These are phyloP conservation scores for Chironomus tentans DNA, from an alignment of 2,888 invertebrate genomes.

Conservation along the genomic window DNA sequence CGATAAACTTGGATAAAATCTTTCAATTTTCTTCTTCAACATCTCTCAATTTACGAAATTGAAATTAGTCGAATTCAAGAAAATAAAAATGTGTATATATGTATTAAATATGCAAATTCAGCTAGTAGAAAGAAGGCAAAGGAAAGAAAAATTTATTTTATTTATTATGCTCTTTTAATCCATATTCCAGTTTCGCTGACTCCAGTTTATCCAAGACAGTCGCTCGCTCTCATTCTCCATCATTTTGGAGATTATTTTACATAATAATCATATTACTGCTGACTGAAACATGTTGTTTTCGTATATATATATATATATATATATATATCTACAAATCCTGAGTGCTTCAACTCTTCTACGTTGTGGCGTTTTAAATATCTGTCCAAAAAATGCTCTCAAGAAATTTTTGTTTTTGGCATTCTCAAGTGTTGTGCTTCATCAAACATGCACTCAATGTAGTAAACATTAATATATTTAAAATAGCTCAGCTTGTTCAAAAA, in stretches of 20 bases:
- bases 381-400: neutral
- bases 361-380: neutral
- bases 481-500: too few relatives aligned
- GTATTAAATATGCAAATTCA: conserved; percentile 14
- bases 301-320: too few relatives aligned
- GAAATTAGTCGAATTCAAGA: neutral
- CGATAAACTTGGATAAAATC: too few relatives aligned
- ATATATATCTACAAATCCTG: neutral
- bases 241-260: conserved; percentile 5
- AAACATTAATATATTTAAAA: neutral
- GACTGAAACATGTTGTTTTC: neutral
- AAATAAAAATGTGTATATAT: neutral
- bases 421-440: neutral
- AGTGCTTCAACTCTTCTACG: neutral
- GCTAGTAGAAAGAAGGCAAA: neutral
- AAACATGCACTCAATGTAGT: neutral
- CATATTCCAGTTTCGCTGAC: conserved; percentile 9
- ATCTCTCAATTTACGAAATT: neutral
- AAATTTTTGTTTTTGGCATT: neutral
- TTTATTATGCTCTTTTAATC: conserved; percentile 15
- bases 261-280: conserved; percentile 3
- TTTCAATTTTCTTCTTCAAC: neutral
- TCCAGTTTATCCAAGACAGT: neutral
- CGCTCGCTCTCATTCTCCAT: neutral
- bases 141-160: neutral